Percentiles rank a stretch among this genome's conserved stretches.
Conservation (phyloP, 2,797 vertebrate genomes). For the Onychomys arenicola region DNA sequence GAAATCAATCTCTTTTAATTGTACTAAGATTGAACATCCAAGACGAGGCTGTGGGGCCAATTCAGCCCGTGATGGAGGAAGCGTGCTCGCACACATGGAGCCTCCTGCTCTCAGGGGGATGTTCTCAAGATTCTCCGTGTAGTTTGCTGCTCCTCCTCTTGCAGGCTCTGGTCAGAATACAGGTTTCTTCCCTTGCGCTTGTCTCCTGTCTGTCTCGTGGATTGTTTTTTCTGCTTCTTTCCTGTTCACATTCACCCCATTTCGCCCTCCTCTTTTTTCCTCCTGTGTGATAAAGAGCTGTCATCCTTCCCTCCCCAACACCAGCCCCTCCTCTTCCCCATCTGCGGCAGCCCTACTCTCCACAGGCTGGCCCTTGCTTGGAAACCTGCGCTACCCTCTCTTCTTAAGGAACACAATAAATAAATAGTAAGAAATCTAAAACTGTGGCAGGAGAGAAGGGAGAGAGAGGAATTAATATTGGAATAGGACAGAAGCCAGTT, state of each 20-base stretch:
- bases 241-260: background rate
- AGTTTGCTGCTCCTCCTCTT: background rate
- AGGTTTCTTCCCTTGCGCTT: too few species aligned
- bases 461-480: background rate
- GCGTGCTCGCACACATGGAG: background rate
- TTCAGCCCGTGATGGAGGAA: background rate
- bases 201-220: background rate
- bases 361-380: background rate
- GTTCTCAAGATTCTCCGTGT: background rate
- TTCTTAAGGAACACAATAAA: background rate
- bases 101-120: accelerated
- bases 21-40: background rate
- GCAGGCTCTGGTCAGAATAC: background rate
- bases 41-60: background rate
- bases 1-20: background rate
- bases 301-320: background rate
- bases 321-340: background rate
- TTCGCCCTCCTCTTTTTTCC: background rate
- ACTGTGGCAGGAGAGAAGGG: background rate
- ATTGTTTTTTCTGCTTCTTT: background rate
- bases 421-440: background rate
- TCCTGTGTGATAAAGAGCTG: background rate
- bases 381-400: background rate
- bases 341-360: background rate
- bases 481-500: background rate